A percentile compares a stretch with the other conserved stretches of the same genome.
phyloP scores from a whole-genome alignment of 1,140 invertebrate species.

The Melanaphis sacchari region DNA sequence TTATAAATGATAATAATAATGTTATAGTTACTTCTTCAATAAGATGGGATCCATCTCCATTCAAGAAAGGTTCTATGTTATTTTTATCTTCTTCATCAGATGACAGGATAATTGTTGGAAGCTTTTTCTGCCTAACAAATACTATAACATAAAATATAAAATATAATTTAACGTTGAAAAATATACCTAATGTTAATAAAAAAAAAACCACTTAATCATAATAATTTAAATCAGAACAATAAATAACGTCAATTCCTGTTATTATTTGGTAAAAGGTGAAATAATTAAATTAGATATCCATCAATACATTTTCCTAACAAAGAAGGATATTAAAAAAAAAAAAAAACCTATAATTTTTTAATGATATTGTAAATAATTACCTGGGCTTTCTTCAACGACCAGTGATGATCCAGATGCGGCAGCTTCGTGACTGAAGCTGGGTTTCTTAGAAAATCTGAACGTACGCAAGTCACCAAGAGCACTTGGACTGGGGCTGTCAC shows the following conservation, averaged over 20 bases:
- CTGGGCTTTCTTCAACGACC: neutral
- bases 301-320: neutral
- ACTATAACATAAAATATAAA: neutral
- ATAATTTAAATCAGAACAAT: neutral
- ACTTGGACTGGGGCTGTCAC: slow-evolving; percentile 4
- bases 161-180: neutral
- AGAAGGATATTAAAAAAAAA: neutral
- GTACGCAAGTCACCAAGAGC: slow-evolving; percentile 6
- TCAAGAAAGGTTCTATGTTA: neutral
- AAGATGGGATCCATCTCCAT: slow-evolving; percentile 22
- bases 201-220: neutral
- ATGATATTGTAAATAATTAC: neutral
- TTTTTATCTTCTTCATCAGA: slow-evolving; percentile 26
- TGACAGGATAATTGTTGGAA: neutral
- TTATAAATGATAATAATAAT: neutral
- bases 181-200: neutral
- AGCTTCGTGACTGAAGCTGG: neutral
- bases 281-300: neutral
- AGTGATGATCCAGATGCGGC: neutral
- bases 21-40: slow-evolving; percentile 44
- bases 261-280: neutral
- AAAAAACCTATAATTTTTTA: neutral
- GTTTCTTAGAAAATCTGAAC: slow-evolving; percentile 22
- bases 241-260: neutral
- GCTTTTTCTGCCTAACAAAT: neutral